These are phyloP conservation scores for Trematomus loennbergii DNA, from an alignment of 2,113 vertebrate species.

Conservation along the genomic window DNA sequence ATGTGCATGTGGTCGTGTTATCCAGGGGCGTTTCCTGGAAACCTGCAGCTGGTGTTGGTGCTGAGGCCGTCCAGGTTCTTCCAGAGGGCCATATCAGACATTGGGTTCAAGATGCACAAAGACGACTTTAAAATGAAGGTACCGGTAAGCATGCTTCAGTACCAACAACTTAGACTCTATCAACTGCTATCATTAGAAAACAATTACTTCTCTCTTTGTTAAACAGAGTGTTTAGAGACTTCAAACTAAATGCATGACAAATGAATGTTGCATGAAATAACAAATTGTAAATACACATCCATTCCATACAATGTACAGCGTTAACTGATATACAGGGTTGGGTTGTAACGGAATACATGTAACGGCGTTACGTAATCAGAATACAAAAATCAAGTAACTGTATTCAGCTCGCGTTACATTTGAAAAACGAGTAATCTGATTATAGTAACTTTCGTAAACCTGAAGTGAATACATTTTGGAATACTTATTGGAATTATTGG, in stretches of 20 bases:
- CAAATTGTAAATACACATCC: no score
- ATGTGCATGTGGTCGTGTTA: constrained; percentile 37
- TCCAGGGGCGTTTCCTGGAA: constrained; percentile 94
- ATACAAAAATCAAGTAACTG: no score
- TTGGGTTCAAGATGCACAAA: constrained; percentile 92
- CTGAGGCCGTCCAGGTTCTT: constrained; percentile 91
- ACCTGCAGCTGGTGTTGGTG: constrained; percentile 93
- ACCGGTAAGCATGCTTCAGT: constrained; percentile 86
- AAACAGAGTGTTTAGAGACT: background rate
- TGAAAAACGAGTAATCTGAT: no score
- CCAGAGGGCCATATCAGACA: constrained; percentile 92
- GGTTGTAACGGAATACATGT: no score
- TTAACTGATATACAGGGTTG: no score
- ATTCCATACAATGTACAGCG: background rate
- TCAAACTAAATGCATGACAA: background rate
- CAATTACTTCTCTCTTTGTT: background rate
- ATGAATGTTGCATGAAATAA: background rate
- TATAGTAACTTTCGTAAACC: no score
- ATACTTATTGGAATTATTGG: no score
- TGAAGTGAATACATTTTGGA: no score
- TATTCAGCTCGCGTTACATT: no score
- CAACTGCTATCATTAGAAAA: background rate
- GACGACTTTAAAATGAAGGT: constrained; percentile 99
- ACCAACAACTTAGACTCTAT: background rate
- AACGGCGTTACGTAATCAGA: no score